phyloP scores from a whole-genome alignment of 2,113 vertebrate species.

The Gadus macrocephalus region DNA sequence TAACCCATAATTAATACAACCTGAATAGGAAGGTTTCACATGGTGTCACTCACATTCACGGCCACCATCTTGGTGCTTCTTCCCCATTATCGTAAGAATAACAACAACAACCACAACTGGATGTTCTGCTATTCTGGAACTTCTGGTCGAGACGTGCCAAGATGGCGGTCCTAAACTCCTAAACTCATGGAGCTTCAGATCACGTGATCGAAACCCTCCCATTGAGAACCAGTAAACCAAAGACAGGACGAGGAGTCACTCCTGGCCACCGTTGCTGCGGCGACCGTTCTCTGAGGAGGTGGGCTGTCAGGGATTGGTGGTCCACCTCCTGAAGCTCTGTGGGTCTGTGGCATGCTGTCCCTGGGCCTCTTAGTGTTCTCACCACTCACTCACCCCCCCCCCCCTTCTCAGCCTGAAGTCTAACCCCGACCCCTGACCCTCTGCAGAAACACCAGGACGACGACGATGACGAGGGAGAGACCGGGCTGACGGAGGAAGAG shows the following conservation, averaged over 20 bases:
- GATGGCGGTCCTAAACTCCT: too few relatives aligned
- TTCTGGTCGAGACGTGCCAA: too few relatives aligned
- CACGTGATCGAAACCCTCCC: too few relatives aligned
- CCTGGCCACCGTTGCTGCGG: slow-evolving; percentile 36
- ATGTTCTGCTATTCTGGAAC: not conserved
- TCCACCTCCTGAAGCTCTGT: slow-evolving; percentile 49
- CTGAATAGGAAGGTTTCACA: too few relatives aligned
- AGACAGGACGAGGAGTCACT: not conserved
- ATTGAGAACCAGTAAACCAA: too few relatives aligned
- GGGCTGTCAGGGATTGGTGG: slow-evolving; percentile 21
- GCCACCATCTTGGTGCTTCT: too few relatives aligned
- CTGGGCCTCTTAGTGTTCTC: slow-evolving; percentile 30
- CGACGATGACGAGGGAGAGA: slow-evolving; percentile 89
- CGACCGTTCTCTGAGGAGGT: slow-evolving; percentile 36
- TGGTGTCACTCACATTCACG: too few relatives aligned
- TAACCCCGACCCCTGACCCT: not conserved
- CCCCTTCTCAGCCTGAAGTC: too few relatives aligned
- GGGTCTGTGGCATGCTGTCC: slow-evolving; percentile 72
- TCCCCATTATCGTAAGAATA: too few relatives aligned
- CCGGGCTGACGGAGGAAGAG: slow-evolving; percentile 88
- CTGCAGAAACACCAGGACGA: slow-evolving; percentile 83
- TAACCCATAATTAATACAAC: too few relatives aligned
- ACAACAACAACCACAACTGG: too few relatives aligned
- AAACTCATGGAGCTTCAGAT: too few relatives aligned
- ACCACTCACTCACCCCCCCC: not conserved